A percentile compares a stretch with the other conserved stretches of the same genome.
Conservation (phyloP, 2,888 invertebrate genomes). For the Marasmarcha lunaedactyla region DNA sequence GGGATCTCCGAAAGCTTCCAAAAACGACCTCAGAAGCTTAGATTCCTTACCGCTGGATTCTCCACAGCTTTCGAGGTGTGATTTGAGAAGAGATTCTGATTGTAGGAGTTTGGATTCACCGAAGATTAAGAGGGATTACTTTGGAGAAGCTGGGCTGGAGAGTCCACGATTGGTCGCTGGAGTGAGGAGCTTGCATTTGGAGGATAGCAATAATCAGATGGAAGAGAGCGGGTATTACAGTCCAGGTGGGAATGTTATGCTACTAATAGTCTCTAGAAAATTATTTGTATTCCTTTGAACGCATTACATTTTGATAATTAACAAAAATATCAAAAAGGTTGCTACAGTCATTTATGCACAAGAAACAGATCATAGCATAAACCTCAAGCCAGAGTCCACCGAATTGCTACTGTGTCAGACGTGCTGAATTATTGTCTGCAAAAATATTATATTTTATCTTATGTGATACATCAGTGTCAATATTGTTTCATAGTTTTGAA, state of each 20-base stretch:
- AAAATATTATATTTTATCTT: no score
- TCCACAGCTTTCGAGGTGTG: slow-evolving; percentile 49
- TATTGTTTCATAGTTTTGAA: no score
- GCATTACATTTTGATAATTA: no score
- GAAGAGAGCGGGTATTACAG: slow-evolving; percentile 64
- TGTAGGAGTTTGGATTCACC: slow-evolving; percentile 55
- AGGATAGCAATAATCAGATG: slow-evolving; percentile 60
- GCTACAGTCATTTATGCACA: not conserved
- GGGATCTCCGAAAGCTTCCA: slow-evolving; percentile 54
- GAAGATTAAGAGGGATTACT: slow-evolving; percentile 51
- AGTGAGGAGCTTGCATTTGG: slow-evolving; percentile 50
- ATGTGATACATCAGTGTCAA: no score
- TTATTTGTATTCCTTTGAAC: not conserved
- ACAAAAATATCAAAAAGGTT: no score
- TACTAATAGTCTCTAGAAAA: not conserved
- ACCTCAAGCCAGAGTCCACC: no score
- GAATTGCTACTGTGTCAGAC: no score
- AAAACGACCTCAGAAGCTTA: slow-evolving; percentile 47
- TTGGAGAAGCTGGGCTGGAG: slow-evolving; percentile 45
- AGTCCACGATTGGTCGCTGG: slow-evolving; percentile 54
- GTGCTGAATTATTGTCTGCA: no score
- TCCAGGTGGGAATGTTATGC: slow-evolving; percentile 51
- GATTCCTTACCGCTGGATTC: slow-evolving; percentile 59
- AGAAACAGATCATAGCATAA: no score
- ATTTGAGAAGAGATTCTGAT: slow-evolving; percentile 50